Base-by-base conservation (phyloP, 2,888 invertebrate species). In the Ernsta delagoae region DNA sequence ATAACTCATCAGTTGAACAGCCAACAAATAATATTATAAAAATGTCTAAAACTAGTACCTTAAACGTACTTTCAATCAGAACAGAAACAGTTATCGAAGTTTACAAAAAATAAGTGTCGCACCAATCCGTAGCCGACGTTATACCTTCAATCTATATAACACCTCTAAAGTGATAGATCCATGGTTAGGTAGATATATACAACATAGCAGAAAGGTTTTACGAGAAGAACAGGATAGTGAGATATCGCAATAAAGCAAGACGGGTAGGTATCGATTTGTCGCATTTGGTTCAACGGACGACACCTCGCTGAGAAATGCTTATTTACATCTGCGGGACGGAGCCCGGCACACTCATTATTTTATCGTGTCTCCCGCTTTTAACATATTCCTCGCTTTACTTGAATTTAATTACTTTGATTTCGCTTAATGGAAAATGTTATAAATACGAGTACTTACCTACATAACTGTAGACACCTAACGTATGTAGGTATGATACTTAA, bases 221-320 rank as follows among this genome's bases (percentile, higher is more conserved):
- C 66, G 66, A 66, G 62, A 60, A 66, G 65, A 61, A 66, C 68
- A 71, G 72, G 66, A 73, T 68, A 70, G 70, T 70, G 70, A 73
- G 70, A 73, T 71, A 72, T 78, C 75, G 79, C 79, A 85, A 83
- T 84, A 83, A 83, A 82, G 78, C 81, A 78, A 74, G 75, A 68
- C 68, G 73, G 75, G 69, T 83, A 83, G 75, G 69, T 82, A 83
- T 87, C 84, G 88, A 87, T 87, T 87, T 81, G 85, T 84, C 85
- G 76, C 83, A 78, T 79, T 82, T 80, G 80, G 82, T 83, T 84
- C 82, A 81, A 79, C 81, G 81, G 79, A 80, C 82, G 80, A 75
- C 79, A 77, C 77, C 77, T 76, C 74, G 61, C 73, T 12, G 62
- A 62, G 62, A 62, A 53, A 62, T 62, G 24, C 62, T 62, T 62